Base-by-base conservation (phyloP, 1,140 invertebrate genomes). In the Aphaenogaster floridana region DNA sequence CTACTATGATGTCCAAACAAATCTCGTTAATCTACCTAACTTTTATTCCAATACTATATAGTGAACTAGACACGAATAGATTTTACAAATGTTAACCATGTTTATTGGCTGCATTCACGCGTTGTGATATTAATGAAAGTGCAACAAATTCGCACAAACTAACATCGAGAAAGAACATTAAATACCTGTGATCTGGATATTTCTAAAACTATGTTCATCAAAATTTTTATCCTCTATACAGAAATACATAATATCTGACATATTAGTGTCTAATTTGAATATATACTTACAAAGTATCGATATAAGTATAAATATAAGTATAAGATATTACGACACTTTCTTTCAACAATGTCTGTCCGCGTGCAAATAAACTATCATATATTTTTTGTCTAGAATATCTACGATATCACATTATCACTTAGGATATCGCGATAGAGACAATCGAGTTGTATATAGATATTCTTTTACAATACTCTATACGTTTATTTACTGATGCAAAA, bases 1-100 rank as follows among this genome's bases (percentile, higher is more conserved):
- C 28, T 15, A 13, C 28, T 15, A 13, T 64, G 39, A 77, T 68
- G 42, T 68, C 57, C 15, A 15, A 11, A 2, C 21, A 36, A 42
- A 86, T 54, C 84, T 74, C 42, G 34, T 80, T 80, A 74, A 61
- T 36, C 45, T 69, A 59, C 57, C 57, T 71, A 9, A 21, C 39
- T n/a, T 83, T 63, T 34, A 69, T 50, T 34, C n/a, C 21, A 57
- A n/a, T 57, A 57, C 17, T 21, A 7, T 21, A n/a, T 3, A n/a
- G 5, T 57, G 6, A 21, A 54, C 15, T 54, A 54, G 52, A 54
- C 5, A n/a, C 52, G 17, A n/a, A 57, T n/a, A n/a, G 15, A 57
- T 3, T 52, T n/a, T 39, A 13, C 17, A 15, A 74, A 57, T 11
- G 17, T 8, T 21, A 17, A 7, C n/a, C 7, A 13, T 21, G 15